phyloP scores from a whole-genome alignment of 2,113 vertebrate species.

The Formicarius rufipectus region DNA sequence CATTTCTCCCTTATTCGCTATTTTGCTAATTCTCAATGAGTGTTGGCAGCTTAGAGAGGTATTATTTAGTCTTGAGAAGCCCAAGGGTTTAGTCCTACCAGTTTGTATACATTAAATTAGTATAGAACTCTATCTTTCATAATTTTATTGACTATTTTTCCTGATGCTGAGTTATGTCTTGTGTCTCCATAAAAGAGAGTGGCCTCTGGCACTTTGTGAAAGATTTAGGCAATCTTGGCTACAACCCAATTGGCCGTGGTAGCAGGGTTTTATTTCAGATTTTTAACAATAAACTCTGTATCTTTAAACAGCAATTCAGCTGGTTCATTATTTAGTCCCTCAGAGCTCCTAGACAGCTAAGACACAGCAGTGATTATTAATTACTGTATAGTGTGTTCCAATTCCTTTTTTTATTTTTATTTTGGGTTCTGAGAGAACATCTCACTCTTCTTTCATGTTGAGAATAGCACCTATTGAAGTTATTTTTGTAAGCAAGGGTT shows the following conservation, averaged over 20 bases:
- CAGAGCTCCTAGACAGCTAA: background rate
- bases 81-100: background rate
- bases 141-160: background rate
- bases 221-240: background rate
- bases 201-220: background rate
- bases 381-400: background rate
- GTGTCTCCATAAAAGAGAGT: background rate
- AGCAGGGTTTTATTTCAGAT: background rate
- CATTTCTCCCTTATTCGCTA: slow-evolving; percentile 20
- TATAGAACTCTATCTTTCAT: background rate
- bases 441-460: background rate
- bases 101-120: background rate
- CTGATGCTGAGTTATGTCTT: background rate
- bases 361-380: background rate
- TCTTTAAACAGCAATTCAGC: background rate
- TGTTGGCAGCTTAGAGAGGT: background rate
- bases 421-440: background rate
- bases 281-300: slow-evolving; percentile 9
- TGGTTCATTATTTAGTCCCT: background rate
- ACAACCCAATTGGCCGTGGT: background rate
- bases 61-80: background rate
- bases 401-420: background rate
- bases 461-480: background rate
- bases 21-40: slow-evolving; percentile 35
- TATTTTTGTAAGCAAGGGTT: background rate